A percentile compares a stretch with the other conserved stretches of the same genome.
phyloP scores from a whole-genome alignment of 2,888 invertebrate species.

The Baronia brevicornis region DNA sequence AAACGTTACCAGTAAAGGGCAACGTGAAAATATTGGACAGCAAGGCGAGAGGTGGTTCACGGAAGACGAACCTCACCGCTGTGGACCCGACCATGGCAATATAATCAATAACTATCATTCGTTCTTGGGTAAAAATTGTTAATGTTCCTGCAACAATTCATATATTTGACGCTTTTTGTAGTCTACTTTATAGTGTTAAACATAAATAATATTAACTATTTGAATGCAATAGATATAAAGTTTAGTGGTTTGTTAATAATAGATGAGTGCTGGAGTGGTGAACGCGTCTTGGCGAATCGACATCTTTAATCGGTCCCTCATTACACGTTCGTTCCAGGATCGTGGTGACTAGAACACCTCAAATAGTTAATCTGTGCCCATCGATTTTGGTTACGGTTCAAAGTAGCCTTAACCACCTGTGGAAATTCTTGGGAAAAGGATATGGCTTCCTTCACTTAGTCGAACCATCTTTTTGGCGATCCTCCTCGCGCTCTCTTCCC shows the following conservation, averaged over 20 bases:
- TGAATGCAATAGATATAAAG: not conserved
- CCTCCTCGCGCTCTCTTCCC: too few species aligned
- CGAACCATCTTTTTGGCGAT: too few species aligned
- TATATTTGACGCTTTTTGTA: not conserved
- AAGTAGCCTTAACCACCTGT: too few species aligned
- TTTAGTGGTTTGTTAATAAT: not conserved
- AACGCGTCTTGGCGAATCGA: too few species aligned
- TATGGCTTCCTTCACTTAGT: too few species aligned
- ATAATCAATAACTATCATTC: slow-evolving; percentile 64
- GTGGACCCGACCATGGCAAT: slow-evolving; percentile 73
- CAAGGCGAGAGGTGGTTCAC: slow-evolving; percentile 77
- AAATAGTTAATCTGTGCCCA: too few species aligned
- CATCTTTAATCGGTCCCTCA: too few species aligned
- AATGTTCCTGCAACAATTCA: slow-evolving; percentile 41
- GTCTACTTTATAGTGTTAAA: not conserved
- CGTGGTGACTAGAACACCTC: too few species aligned
- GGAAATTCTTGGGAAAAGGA: too few species aligned
- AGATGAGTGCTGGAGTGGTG: not conserved
- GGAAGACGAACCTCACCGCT: slow-evolving; percentile 76
- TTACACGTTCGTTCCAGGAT: too few species aligned
- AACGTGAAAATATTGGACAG: slow-evolving; percentile 80
- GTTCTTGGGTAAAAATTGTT: slow-evolving; percentile 57
- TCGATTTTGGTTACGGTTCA: too few species aligned
- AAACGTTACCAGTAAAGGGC: slow-evolving; percentile 78
- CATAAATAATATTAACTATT: not conserved